Conservation (phyloP, 2,797 vertebrate genomes). For the Cyclopterus lumpus region DNA sequence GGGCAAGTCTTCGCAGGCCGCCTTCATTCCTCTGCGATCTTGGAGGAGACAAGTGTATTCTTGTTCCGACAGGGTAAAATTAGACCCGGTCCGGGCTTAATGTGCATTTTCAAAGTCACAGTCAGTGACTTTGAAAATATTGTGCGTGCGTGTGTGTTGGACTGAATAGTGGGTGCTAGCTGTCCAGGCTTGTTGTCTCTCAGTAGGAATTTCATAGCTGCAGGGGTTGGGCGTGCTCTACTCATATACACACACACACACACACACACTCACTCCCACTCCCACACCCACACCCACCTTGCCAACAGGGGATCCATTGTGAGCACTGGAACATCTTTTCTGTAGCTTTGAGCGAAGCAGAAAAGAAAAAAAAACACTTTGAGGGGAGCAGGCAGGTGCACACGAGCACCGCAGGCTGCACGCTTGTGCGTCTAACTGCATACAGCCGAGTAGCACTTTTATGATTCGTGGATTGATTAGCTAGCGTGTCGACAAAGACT, state of each 20-base stretch:
- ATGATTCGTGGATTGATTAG: neutral
- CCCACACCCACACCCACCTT: constrained; percentile 18
- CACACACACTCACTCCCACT: neutral
- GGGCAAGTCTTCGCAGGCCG: constrained; percentile 82
- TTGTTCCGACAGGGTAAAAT: constrained; percentile 65
- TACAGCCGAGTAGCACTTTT: neutral
- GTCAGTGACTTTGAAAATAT: constrained; percentile 10
- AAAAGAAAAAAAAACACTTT: neutral
- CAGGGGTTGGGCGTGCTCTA: constrained; percentile 62
- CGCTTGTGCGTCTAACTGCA: neutral
- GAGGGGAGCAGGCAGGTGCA: constrained; percentile 43
- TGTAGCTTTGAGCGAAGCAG: constrained; percentile 31
- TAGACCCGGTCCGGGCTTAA: constrained; percentile 55
- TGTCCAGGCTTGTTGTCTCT: constrained; percentile 74
- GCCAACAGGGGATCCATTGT: constrained; percentile 54
- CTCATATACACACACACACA: neutral
- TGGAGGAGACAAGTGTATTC: constrained; percentile 74
- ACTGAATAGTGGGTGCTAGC: constrained; percentile 45
- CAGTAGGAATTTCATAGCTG: constrained; percentile 74
- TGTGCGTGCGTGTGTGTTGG: constrained; percentile 32
- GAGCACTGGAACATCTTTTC: constrained; percentile 31
- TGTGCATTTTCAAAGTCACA: constrained; percentile 56
- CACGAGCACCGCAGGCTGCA: constrained; percentile 13
- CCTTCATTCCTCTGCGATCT: constrained; percentile 82
- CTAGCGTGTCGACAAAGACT: neutral